A percentile compares a stretch with the other conserved stretches of the same genome.
Evolutionary conservation across 2,797 vertebrate species (phyloP).

Genomic region (Adelosebastes latens): DNA sequence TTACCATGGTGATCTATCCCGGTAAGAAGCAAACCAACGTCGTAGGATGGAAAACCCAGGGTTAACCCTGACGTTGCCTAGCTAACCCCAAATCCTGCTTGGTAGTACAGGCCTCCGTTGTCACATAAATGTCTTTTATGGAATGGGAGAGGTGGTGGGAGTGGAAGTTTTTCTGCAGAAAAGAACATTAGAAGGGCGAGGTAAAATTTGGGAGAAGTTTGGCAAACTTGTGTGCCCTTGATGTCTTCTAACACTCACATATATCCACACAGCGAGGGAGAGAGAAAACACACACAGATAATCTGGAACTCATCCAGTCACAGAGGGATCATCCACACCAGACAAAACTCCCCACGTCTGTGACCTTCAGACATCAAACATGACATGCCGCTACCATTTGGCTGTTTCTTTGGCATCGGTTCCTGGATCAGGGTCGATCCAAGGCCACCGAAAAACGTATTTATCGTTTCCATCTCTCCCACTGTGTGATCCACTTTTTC

Average conservation of each 20-base stretch:
- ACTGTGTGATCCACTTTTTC: neutral
- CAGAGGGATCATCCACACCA: constrained; percentile 35
- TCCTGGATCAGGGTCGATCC: constrained; percentile 13
- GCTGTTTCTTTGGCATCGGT: neutral
- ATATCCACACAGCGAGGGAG: neutral
- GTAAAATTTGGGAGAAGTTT: neutral
- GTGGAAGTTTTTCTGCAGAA: constrained; percentile 13
- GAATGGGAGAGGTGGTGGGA: neutral
- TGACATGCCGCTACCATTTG: neutral
- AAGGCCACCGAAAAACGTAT: constrained; percentile 13
- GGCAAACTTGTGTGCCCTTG: constrained; percentile 15
- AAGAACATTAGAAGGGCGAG: neutral
- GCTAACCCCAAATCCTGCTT: too few species aligned
- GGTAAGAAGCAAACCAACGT: fast-evolving
- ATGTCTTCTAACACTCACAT: constrained; percentile 1
- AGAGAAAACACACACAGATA: neutral
- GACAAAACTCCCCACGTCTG: constrained; percentile 17
- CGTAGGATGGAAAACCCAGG: too few species aligned
- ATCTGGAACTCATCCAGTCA: constrained; percentile 44
- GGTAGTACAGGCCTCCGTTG: constrained; percentile 13
- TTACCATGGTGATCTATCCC: too few species aligned
- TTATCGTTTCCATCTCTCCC: neutral
- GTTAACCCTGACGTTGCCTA: too few species aligned
- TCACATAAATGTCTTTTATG: constrained; percentile 18
- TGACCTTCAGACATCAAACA: constrained; percentile 48